Percentiles rank a stretch among this genome's conserved stretches.
Evolutionary conservation across 2,888 invertebrate genomes (phyloP).

Genomic region (Habroteleia sp.): DNA sequence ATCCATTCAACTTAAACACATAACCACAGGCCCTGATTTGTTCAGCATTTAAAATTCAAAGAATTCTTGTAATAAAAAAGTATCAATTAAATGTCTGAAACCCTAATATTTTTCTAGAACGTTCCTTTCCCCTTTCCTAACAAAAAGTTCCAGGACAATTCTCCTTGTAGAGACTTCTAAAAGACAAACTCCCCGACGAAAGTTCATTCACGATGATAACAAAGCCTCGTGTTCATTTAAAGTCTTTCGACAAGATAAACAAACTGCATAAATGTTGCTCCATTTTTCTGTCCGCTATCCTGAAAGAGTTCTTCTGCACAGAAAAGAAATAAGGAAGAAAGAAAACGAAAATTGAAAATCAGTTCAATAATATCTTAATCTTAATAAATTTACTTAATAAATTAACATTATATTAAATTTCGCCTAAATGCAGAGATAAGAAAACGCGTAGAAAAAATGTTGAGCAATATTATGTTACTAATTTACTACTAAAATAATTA

Average conservation of each 20-base stretch:
- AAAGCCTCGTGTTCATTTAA: constrained; percentile 60
- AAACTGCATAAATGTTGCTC: constrained; percentile 51
- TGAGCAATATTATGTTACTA: too few species aligned
- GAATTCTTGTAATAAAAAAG: constrained; percentile 20
- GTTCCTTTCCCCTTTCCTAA: constrained; percentile 21
- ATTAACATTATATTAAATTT: too few species aligned
- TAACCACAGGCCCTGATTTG: constrained; percentile 25
- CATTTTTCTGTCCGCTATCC: constrained; percentile 24
- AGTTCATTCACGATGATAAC: constrained; percentile 59
- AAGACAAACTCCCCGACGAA: constrained; percentile 58
- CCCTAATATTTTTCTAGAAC: constrained; percentile 50
- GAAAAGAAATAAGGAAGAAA: constrained; percentile 29
- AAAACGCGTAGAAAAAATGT: too few species aligned
- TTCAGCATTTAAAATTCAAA: constrained; percentile 21
- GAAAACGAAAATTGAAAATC: too few species aligned
- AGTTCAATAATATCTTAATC: too few species aligned
- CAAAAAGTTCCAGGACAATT: constrained; percentile 53
- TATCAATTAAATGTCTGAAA: constrained; percentile 55
- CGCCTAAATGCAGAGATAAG: too few species aligned
- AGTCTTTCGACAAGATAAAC: constrained; percentile 47
- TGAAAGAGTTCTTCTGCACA: constrained; percentile 23
- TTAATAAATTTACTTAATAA: too few species aligned
- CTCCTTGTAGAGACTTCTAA: constrained; percentile 23
- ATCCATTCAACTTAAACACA: constrained; percentile 19
- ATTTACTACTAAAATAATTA: too few species aligned